These are phyloP conservation scores for Malacosoma neustria DNA, from an alignment of 2,888 invertebrate species.

Conservation along the genomic window DNA sequence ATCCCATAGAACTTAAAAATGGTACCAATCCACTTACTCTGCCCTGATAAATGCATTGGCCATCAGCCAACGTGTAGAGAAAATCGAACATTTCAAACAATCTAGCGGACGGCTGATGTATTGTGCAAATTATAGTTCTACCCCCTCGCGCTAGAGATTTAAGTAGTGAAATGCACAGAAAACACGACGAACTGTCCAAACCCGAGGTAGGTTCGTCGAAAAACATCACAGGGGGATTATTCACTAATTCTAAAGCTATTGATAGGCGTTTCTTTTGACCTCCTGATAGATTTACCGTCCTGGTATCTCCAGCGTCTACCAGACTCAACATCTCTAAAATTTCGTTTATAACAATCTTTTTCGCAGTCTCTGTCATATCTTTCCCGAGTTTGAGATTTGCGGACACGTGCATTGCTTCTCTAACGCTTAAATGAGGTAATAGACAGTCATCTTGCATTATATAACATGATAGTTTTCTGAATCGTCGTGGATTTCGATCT, in stretches of 20 bases:
- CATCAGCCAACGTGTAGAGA: conserved; percentile 92
- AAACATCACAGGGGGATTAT: conserved; percentile 98
- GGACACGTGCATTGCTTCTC: conserved; percentile 94
- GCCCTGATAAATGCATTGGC: conserved; percentile 95
- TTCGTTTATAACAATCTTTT: conserved; percentile 88
- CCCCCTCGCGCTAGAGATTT: conserved; percentile 91
- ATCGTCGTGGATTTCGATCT: conserved; percentile 88
- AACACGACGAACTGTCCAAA: conserved; percentile 94
- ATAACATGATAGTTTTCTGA: conserved; percentile 95
- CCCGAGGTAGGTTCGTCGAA: conserved; percentile 97
- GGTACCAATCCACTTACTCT: conserved; percentile 88
- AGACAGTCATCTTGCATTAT: conserved; percentile 97
- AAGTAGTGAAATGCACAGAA: conserved; percentile 91
- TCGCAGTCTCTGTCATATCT: conserved; percentile 80
- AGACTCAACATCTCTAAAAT: conserved; percentile 90
- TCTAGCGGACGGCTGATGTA: conserved; percentile 96
- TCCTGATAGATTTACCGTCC: conserved; percentile 88
- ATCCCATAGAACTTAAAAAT: conserved; percentile 87
- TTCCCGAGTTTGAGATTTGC: conserved; percentile 94
- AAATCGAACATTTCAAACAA: conserved; percentile 97
- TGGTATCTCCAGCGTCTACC: conserved; percentile 85
- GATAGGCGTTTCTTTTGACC: conserved; percentile 94
- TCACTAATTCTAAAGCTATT: conserved; percentile 93
- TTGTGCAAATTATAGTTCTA: conserved; percentile 95
- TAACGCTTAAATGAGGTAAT: conserved; percentile 91